These are phyloP conservation scores for Priapulus caudatus DNA, from an alignment of 2,888 invertebrate species.

Conservation along the genomic window DNA sequence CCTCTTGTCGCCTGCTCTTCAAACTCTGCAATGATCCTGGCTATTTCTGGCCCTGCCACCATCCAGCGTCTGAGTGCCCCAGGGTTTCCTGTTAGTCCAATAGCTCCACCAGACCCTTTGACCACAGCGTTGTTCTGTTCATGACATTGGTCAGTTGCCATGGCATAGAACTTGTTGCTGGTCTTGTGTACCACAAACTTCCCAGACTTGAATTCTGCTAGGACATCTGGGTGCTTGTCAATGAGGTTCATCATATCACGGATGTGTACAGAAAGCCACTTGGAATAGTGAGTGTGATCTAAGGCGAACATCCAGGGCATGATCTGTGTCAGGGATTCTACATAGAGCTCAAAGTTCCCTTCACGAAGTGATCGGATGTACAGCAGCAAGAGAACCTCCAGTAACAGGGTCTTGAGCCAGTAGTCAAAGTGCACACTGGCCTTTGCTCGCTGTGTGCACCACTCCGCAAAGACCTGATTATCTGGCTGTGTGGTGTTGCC, in stretches of 20 bases:
- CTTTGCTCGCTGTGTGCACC: constrained; percentile 7
- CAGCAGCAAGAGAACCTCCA: neutral
- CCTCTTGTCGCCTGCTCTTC: neutral
- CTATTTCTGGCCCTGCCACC: too few relatives aligned
- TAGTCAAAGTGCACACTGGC: constrained; percentile 5
- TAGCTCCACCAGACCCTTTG: too few relatives aligned
- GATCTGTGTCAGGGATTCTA: constrained; percentile 16
- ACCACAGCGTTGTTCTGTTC: constrained; percentile 7
- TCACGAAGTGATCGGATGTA: constrained; percentile 4
- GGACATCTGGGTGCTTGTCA: constrained; percentile 6
- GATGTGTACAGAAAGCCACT: constrained; percentile 19
- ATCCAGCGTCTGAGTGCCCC: constrained; percentile 6
- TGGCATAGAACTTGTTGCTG: constrained; percentile 8
- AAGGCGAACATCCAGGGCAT: too few relatives aligned
- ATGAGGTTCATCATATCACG: constrained; percentile 14
- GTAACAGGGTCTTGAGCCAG: constrained; percentile 6
- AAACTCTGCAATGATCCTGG: constrained; percentile 8
- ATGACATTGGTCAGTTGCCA: constrained; percentile 11
- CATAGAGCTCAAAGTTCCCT: constrained; percentile 18
- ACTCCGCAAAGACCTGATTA: constrained; percentile 5
- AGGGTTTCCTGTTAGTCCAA: constrained; percentile 8
- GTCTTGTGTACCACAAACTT: too few relatives aligned
- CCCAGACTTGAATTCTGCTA: constrained; percentile 4
- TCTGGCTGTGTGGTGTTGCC: neutral
- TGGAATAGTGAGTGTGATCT: too few relatives aligned